Conservation (phyloP, 2,113 vertebrate species). For the Steatornis caripensis region DNA sequence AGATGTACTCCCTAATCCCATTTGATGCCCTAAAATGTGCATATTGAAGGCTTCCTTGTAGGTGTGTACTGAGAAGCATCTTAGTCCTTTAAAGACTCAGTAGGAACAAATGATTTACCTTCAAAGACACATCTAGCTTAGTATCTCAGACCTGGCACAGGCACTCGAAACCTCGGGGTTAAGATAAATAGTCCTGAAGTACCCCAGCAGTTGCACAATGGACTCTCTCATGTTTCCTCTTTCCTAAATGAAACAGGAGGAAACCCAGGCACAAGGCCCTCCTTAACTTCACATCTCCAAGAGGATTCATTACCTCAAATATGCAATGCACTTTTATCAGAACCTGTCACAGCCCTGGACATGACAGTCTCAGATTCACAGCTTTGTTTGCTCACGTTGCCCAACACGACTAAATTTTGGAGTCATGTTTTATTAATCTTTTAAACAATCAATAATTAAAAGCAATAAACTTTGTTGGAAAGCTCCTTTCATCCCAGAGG, state of each 20-base stretch:
- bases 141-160: neutral
- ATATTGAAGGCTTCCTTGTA: neutral
- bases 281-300: neutral
- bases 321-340: neutral
- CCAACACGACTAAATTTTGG: neutral
- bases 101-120: neutral
- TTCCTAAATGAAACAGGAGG: neutral
- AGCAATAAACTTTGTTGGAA: neutral
- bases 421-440: constrained; percentile 25
- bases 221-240: neutral
- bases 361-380: neutral
- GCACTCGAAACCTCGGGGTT: neutral
- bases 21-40: neutral
- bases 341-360: neutral
- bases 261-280: neutral
- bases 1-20: neutral
- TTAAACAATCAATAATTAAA: constrained; percentile 17
- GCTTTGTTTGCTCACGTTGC: neutral
- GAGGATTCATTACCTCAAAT: neutral
- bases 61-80: neutral
- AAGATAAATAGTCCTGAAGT: neutral
- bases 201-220: neutral
- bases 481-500: neutral
- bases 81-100: neutral
- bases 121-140: neutral